Base-by-base conservation (phyloP, 2,888 invertebrate genomes). In the Adelphocoris suturalis region DNA sequence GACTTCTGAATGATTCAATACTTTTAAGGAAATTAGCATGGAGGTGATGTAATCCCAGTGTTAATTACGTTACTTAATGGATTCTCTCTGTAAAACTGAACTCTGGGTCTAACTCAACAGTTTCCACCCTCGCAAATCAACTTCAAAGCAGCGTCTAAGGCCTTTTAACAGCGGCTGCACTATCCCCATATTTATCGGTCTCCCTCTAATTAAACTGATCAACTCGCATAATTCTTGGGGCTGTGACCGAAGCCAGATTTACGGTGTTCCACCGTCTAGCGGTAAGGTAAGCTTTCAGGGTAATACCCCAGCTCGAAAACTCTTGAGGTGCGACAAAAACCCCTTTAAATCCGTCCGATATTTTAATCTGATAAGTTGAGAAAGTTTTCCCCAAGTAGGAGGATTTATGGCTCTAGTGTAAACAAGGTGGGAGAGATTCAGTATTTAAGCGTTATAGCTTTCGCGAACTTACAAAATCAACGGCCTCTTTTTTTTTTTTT, bases 321-420 rank as follows among this genome's bases (percentile, higher is more conserved):
- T 82, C 82, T 47, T 75, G 75, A 80, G 19, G 48, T 23, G 82
- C 82, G 82, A 82, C 82, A 52, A 48, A 48, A 82, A 82, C 47
- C 47, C 48, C 82, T 82, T 82, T 82, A 82, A 82, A 82, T 82
- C 85, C 61, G 28, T 55, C 57, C 61, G 57, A 85, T 55, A 85
- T 85, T 85, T 85, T 85, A 85, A 85, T 85, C 57, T 85, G 61
- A 57, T 85, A 61, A 85, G 55, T 85, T 85, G 28, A 23, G 85
- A 85, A 37, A 85, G 85, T 85, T 85, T 85, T 85, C 57, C 85
- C 23, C 85, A 55, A 61, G 61, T 37, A 28, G 85, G 37, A 37
- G 61, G 55, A 85, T 85, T 85, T 85, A 85, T 85, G 28, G 85
- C 85, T 85, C 55, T 61, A n/a, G n/a, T 37, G 37, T 52, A 85